Percentiles rank a stretch among this genome's conserved stretches.
phyloP scores from a whole-genome alignment of 2,888 invertebrate species.

The Hyles lineata region DNA sequence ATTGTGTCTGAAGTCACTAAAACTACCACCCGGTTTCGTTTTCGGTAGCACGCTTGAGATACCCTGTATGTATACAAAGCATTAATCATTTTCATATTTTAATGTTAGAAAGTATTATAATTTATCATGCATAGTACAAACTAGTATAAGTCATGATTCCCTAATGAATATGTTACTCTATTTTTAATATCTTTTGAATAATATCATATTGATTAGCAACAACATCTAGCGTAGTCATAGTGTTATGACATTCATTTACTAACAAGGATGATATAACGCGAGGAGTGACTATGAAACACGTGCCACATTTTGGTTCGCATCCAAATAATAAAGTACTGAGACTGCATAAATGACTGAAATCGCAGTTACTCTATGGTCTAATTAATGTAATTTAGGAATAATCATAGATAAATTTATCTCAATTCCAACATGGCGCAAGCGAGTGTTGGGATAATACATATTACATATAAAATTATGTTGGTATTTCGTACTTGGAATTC shows the following conservation, averaged over 20 bases:
- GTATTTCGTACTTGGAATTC: not conserved
- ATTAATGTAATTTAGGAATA: conserved; percentile 5
- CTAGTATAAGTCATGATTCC: too few relatives aligned
- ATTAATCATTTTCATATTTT: too few relatives aligned
- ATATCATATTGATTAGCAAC: not conserved
- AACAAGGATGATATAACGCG: not conserved
- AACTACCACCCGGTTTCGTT: too few relatives aligned
- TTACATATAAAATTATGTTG: not conserved
- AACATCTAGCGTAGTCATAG: not conserved
- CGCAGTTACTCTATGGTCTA: not conserved
- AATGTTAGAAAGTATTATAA: too few relatives aligned
- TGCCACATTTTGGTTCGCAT: not conserved
- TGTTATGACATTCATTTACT: not conserved
- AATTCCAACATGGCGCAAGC: not conserved
- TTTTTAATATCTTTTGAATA: too few relatives aligned
- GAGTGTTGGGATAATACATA: not conserved
- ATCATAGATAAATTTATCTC: not conserved
- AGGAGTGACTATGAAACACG: not conserved
- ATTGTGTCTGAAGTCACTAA: too few relatives aligned
- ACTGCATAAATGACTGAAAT: not conserved
- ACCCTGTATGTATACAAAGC: too few relatives aligned
- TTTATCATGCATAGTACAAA: too few relatives aligned
- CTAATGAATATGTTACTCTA: too few relatives aligned
- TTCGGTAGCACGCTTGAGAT: too few relatives aligned
- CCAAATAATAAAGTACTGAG: conserved; percentile 8